Percentiles rank a stretch among this genome's conserved stretches.
Evolutionary conservation across 2,888 invertebrate species (phyloP).

Genomic region (Candidula unifasciata): DNA sequence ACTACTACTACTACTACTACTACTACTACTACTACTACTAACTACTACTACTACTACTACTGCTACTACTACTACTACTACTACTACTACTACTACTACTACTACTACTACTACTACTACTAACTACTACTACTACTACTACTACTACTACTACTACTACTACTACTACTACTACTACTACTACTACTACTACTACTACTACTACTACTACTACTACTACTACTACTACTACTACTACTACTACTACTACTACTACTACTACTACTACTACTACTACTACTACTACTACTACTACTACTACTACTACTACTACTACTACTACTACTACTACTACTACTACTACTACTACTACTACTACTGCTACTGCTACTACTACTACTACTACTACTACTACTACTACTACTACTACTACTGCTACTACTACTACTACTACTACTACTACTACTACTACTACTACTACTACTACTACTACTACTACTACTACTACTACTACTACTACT

Average conservation of each 20-base stretch:
- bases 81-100: slow-evolving; percentile 44
- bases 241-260: neutral
- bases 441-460: slow-evolving; percentile 27
- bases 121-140: neutral
- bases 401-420: slow-evolving; percentile 38
- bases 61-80: slow-evolving; percentile 38
- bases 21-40: neutral
- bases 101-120: slow-evolving; percentile 44
- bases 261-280: neutral
- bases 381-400: slow-evolving; percentile 39
- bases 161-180: neutral
- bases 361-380: neutral
- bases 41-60: slow-evolving; percentile 12
- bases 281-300: slow-evolving; percentile 9
- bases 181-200: slow-evolving; percentile 8
- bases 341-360: slow-evolving; percentile 34
- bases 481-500: slow-evolving; percentile 23
- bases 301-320: slow-evolving; percentile 34
- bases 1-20: slow-evolving; percentile 6
- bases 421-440: slow-evolving; percentile 44
- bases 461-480: slow-evolving; percentile 33
- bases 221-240: neutral
- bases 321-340: slow-evolving; percentile 37
- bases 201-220: slow-evolving; percentile 8
- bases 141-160: slow-evolving; percentile 17